phyloP scores from a whole-genome alignment of 2,797 vertebrate species.

The Oreochromis mossambicus region DNA sequence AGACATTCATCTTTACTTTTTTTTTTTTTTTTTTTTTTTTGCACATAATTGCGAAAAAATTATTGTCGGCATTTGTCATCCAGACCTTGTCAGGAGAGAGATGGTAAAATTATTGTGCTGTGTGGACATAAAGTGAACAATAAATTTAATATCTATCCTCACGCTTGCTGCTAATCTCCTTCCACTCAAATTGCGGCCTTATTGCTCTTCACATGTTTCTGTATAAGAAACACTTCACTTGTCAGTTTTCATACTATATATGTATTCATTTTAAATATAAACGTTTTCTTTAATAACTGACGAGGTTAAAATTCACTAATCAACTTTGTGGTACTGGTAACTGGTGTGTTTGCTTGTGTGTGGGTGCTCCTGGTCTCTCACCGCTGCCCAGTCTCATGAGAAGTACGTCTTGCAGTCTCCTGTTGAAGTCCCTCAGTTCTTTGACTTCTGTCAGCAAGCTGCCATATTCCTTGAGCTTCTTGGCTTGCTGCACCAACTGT shows the following conservation, averaged over 20 bases:
- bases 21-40: neutral
- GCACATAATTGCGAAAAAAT: fast-evolving
- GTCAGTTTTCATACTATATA: neutral
- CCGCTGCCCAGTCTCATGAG: constrained; percentile 96
- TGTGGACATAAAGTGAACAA: neutral
- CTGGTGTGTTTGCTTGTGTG: constrained; percentile 9
- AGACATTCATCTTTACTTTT: neutral
- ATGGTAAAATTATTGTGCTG: neutral
- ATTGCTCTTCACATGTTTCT: neutral
- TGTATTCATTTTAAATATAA: neutral
- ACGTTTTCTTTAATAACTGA: neutral
- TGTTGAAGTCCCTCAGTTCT: constrained; percentile 97
- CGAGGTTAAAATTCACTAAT: neutral
- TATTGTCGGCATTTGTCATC: neutral
- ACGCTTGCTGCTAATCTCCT: neutral
- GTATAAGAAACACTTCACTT: neutral
- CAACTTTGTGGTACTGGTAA: neutral
- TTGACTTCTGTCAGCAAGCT: constrained; percentile 96
- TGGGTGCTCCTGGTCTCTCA: constrained; percentile 69
- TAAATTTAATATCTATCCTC: neutral
- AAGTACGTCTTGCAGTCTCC: constrained; percentile 95
- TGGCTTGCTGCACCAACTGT: constrained; percentile 98
- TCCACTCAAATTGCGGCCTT: neutral
- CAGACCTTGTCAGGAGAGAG: neutral
- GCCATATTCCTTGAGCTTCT: constrained; percentile 97